Evolutionary conservation across 2,888 invertebrate genomes (phyloP).

Genomic region (Zhuqinia jingwanae): DNA sequence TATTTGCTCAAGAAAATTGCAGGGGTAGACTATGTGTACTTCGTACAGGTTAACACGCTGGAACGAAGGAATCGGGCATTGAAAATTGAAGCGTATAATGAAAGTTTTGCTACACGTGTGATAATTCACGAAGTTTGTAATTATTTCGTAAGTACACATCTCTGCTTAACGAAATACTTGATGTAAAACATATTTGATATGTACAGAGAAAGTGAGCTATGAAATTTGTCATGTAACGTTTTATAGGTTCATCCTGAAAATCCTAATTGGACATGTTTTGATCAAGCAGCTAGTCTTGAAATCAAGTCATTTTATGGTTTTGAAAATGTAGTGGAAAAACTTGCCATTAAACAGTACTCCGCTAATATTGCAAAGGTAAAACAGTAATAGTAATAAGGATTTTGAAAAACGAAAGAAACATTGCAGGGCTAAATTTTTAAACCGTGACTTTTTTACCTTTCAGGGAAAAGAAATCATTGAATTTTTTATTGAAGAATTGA

Average conservation of each 20-base stretch:
- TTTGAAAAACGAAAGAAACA: too few relatives aligned
- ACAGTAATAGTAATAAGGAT: too few relatives aligned
- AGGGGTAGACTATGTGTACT: constrained; percentile 94
- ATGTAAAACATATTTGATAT: too few relatives aligned
- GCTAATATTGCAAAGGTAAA: constrained; percentile 88
- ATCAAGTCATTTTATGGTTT: constrained; percentile 97
- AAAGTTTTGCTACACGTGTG: constrained; percentile 92
- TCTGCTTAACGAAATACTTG: too few relatives aligned
- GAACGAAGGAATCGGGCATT: constrained; percentile 89
- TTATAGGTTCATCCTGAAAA: constrained; percentile 91
- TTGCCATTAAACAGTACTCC: constrained; percentile 97
- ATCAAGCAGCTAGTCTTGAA: constrained; percentile 94
- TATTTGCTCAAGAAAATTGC: constrained; percentile 97
- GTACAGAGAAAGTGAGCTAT: too few relatives aligned
- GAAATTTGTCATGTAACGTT: too few relatives aligned
- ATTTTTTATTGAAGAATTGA: constrained; percentile 90
- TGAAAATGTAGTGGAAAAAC: constrained; percentile 95
- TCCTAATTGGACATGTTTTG: constrained; percentile 96
- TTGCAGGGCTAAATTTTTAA: too few relatives aligned
- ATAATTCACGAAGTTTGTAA: constrained; percentile 93
- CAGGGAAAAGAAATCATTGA: constrained; percentile 97
- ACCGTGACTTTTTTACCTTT: constrained; percentile 76
- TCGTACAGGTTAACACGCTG: constrained; percentile 93
- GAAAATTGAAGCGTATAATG: constrained; percentile 95
- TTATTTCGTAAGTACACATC: constrained; percentile 86